Base-by-base conservation (phyloP, 2,113 vertebrate species). In the Amblyopsis rosae region DNA sequence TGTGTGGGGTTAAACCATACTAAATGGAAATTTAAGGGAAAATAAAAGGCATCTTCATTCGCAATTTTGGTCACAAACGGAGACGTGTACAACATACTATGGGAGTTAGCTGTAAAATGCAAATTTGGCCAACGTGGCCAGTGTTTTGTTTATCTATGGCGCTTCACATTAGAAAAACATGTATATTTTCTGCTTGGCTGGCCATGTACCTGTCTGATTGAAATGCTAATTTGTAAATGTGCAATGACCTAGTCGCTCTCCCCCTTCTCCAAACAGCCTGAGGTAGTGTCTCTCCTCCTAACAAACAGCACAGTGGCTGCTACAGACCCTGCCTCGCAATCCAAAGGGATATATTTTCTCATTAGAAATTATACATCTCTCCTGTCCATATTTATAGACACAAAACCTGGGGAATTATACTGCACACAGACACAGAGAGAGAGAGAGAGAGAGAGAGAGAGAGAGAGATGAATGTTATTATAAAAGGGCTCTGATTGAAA, bases 181-280 rank as follows among this genome's bases (percentile, higher is more conserved):
- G 81, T 84, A 82, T 86, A 87, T 87, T 88, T 92, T 89, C 81
- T 85, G 84, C 83, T 84, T 67, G 80, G 78, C 83, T 75, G 82
- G 80, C 75, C 84, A 59, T 82, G 77, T 86, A 84, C 84, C 91
- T 89, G 84, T 73, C 89, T 90, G 90, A 92, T 90, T 91, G 90
- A 92, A 92, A 93, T 91, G 91, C 89, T 91, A 92, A 92, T 92
- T 92, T 92, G 80, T n/a, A 90, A 93, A 92, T 91, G 88, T 92
- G 88, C 89, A 88, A 86, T 91, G 89, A 91, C 91, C 91, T 91
- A 84, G 86, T 72, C 86, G 60, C 64, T 73, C 57, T 71, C 60
- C 55, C 85, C 69, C 76, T 67, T 13, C 62, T 58, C 57, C 41
- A 93, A 91, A 91, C 89, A 91, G 90, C 91, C 85, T 2, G 78